Base-by-base conservation (phyloP, 2,113 vertebrate genomes). In the Pseudorectes ferrugineus region DNA sequence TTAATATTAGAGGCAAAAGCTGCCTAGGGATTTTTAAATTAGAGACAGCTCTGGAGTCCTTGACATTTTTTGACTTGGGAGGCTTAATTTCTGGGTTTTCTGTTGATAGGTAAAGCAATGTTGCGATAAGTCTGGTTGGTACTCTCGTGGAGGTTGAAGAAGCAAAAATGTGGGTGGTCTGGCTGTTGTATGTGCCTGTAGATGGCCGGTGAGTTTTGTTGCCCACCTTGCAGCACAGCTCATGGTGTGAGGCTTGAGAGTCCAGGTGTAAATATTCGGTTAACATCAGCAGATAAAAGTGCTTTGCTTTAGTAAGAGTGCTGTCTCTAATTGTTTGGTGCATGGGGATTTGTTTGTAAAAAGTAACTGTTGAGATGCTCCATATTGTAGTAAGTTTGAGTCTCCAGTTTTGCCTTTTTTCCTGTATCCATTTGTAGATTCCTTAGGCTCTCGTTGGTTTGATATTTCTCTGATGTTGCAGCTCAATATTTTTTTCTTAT, bases 1-100 rank as follows among this genome's bases (percentile, higher is more conserved):
- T 94, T 91, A 96, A 94, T 96, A 94, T 94, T 81, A 71, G 77
- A 76, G 81, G 68, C 58, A 90, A 83, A 96, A 89, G 70, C 45
- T 89, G 78, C 62, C 75, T 38, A 63, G 89, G 74, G 90, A 75
- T 77, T 85, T 93, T 76, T 31, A 62, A 73, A 63, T 71, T 70
- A 24, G 77, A 73, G 71, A 19, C 46, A 55, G 59, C 78, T 70
- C 59, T 67, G 38, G 31, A 80, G 55, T 62, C 57, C 31, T 90
- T 76, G 66, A 15, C 43, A 46, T 58, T 89, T 92, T 87, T 85
- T 58, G 35, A 72, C 51, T 67, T 40, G 24, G 63, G 29, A 84
- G 78, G 51, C 33, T 52, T 52, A 33, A 59, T 92, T 88, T 45
- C 82, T 89, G 36, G 4, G 3, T 72, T 84, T 92, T 38, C 49